These are phyloP conservation scores for Lipotes vexillifer DNA, from an alignment of 2,113 vertebrate species.

Conservation along the genomic window DNA sequence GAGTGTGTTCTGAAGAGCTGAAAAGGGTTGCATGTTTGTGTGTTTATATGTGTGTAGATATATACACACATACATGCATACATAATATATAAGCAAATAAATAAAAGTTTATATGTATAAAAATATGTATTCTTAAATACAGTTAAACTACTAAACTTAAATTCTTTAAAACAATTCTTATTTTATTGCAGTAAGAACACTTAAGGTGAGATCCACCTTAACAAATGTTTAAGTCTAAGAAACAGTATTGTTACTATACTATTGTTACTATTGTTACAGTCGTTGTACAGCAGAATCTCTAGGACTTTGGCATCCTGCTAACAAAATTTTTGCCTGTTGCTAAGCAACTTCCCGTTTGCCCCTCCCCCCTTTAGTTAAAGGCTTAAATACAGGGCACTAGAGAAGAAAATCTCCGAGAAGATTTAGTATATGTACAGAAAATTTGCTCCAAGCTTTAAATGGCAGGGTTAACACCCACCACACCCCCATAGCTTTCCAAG, in stretches of 20 bases:
- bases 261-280: too few relatives aligned
- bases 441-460: background rate
- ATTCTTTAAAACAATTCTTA: background rate
- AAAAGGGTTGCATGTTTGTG: background rate
- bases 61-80: background rate
- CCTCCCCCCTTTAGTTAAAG: background rate
- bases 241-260: background rate
- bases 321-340: background rate
- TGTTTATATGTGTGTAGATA: background rate
- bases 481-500: background rate
- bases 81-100: background rate
- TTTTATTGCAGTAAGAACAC: background rate
- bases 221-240: too few relatives aligned
- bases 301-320: background rate
- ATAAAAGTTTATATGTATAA: background rate
- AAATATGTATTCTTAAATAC: background rate
- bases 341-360: background rate
- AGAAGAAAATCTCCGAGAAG: background rate
- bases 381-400: background rate
- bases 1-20: background rate
- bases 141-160: background rate
- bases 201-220: background rate
- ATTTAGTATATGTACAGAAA: background rate
- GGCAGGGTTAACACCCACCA: background rate
- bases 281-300: background rate